Percentiles rank a stretch among this genome's conserved stretches.
phyloP scores from a whole-genome alignment of 2,797 vertebrate genomes.

The Zenarchopterus dispar region DNA sequence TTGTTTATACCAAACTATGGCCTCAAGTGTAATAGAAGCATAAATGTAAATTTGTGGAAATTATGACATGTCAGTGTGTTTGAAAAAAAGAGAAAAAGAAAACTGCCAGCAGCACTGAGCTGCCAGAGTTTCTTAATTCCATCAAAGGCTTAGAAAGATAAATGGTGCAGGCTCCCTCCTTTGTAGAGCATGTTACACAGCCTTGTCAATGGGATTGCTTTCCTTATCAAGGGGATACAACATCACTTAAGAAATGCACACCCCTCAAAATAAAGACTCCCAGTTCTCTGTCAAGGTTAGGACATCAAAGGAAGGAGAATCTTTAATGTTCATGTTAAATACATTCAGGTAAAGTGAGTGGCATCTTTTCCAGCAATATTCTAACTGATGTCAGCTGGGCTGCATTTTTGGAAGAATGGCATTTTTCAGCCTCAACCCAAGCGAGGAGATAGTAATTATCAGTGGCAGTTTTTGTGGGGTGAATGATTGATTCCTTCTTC shows the following conservation, averaged over 20 bases:
- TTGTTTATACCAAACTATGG: slow-evolving; percentile 62
- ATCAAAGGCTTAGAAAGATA: slow-evolving; percentile 80
- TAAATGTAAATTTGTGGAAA: slow-evolving; percentile 63
- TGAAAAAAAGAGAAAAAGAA: slow-evolving; percentile 56
- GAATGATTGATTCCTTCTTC: slow-evolving; percentile 8
- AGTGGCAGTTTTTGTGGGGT: neutral
- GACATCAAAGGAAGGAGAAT: slow-evolving; percentile 78
- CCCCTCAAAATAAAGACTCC: slow-evolving; percentile 71
- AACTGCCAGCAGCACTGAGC: slow-evolving; percentile 58
- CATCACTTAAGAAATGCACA: slow-evolving; percentile 78
- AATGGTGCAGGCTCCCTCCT: slow-evolving; percentile 65
- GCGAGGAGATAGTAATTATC: neutral
- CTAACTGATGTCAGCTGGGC: slow-evolving; percentile 40
- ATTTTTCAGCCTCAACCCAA: slow-evolving; percentile 22
- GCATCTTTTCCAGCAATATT: slow-evolving; percentile 55
- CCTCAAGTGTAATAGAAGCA: slow-evolving; percentile 56
- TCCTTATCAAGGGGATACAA: slow-evolving; percentile 78
- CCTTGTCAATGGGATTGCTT: slow-evolving; percentile 74
- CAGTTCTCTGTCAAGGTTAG: slow-evolving; percentile 56
- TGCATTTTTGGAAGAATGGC: slow-evolving; percentile 7
- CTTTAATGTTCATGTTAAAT: slow-evolving; percentile 62
- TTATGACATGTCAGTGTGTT: slow-evolving; percentile 71
- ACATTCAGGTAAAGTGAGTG: slow-evolving; percentile 70
- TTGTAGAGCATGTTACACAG: slow-evolving; percentile 73
- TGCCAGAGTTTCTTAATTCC: slow-evolving; percentile 79